phyloP scores from a whole-genome alignment of 2,888 invertebrate genomes.

The Xestobium rufovillosum region DNA sequence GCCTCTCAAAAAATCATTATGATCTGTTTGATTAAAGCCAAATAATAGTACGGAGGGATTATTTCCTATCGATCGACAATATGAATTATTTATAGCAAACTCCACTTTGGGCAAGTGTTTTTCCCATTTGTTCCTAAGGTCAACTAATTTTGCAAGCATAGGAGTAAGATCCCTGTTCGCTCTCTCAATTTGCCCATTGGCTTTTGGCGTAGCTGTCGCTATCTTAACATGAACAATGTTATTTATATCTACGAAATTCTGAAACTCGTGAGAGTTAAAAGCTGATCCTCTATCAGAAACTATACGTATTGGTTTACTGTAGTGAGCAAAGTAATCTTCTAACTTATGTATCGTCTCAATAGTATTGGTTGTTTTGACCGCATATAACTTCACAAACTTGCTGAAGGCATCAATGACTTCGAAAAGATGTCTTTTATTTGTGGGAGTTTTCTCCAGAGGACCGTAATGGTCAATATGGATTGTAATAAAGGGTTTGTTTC shows the following conservation, averaged over 20 bases:
- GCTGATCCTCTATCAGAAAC: constrained; percentile 21
- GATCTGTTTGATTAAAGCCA: constrained; percentile 12
- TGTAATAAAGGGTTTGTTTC: constrained; percentile 25
- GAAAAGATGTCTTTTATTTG: constrained; percentile 23
- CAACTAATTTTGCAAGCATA: constrained; percentile 21
- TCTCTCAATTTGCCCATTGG: constrained; percentile 26
- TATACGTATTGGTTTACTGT: constrained; percentile 20
- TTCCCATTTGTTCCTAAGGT: constrained; percentile 19
- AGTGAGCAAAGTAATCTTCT: constrained; percentile 19
- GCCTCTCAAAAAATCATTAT: constrained; percentile 6
- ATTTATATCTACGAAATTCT: constrained; percentile 18
- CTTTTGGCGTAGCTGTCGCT: constrained; percentile 23
- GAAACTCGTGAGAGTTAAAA: constrained; percentile 21
- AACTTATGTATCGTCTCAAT: constrained; percentile 20
- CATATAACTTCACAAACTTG: constrained; percentile 26
- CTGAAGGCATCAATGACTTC: constrained; percentile 28
- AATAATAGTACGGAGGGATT: too few relatives aligned
- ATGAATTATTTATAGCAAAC: constrained; percentile 17
- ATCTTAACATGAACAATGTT: too few relatives aligned
- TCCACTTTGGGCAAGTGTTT: constrained; percentile 8
- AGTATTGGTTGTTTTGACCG: constrained; percentile 20
- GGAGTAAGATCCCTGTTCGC: constrained; percentile 20
- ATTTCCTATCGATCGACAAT: too few relatives aligned
- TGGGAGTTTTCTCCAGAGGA: constrained; percentile 20
- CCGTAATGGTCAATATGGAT: constrained; percentile 30